phyloP scores from a whole-genome alignment of 2,888 invertebrate species.

The Lepidochitona cinerea region DNA sequence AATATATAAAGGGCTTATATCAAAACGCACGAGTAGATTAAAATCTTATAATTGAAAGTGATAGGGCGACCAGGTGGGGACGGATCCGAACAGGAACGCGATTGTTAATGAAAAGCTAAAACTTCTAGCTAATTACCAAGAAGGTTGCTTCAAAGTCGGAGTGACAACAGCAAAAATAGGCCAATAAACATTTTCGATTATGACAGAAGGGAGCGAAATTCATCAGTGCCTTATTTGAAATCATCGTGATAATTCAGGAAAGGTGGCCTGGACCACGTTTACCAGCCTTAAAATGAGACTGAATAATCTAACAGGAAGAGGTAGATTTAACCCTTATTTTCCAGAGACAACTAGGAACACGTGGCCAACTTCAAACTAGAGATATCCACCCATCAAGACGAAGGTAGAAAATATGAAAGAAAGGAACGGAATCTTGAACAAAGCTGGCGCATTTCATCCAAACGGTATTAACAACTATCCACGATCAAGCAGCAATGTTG shows the following conservation, averaged over 20 bases:
- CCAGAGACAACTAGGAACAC: not conserved
- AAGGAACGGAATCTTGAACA: not conserved
- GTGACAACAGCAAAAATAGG: not conserved
- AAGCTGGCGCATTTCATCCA: constrained; percentile 1
- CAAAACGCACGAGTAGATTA: not conserved
- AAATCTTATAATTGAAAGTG: not conserved
- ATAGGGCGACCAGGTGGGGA: no score
- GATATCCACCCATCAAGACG: no score
- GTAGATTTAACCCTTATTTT: not conserved
- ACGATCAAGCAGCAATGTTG: constrained; percentile 1
- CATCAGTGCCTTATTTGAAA: not conserved
- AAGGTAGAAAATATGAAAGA: not conserved
- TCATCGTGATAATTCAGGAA: not conserved
- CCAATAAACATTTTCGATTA: not conserved
- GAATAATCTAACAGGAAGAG: not conserved
- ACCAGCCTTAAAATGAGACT: not conserved
- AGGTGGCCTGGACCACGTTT: not conserved
- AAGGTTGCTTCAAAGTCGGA: not conserved
- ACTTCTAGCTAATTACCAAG: not conserved
- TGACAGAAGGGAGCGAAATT: not conserved
- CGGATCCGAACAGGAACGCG: no score
- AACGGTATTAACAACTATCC: not conserved
- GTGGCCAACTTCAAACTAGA: not conserved
- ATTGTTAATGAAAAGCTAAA: no score
- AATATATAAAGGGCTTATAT: constrained; percentile 6